Conservation (phyloP, 2,113 vertebrate genomes). For the Illadopsis cleaveri region DNA sequence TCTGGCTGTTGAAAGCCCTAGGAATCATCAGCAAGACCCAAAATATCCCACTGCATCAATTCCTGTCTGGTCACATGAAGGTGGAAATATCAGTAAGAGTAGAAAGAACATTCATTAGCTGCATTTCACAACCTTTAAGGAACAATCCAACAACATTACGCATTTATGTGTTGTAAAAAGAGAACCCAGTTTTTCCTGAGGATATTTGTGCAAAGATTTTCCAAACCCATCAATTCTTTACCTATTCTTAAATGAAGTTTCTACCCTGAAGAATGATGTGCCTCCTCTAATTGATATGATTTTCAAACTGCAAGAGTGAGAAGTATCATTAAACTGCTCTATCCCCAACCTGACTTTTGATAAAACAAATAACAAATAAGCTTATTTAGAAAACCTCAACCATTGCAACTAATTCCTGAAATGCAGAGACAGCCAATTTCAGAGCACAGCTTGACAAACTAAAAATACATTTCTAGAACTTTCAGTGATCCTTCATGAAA, state of each 20-base stretch:
- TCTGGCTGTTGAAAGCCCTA: neutral
- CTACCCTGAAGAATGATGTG: neutral
- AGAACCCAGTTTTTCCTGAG: neutral
- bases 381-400: neutral
- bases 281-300: neutral
- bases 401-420: neutral
- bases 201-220: neutral
- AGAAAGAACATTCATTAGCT: neutral
- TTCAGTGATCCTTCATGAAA: neutral
- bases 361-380: neutral
- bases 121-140: neutral
- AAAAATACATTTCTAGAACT: neutral
- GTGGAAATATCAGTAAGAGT: fast-evolving
- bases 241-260: neutral
- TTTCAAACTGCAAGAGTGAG: neutral
- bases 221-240: neutral
- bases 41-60: neutral
- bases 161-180: neutral
- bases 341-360: neutral
- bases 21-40: neutral
- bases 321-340: neutral
- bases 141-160: fast-evolving
- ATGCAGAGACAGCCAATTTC: neutral
- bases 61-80: fast-evolving
- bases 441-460: neutral